Base-by-base conservation (phyloP, 2,888 invertebrate species). In the Athripsodes cinereus region DNA sequence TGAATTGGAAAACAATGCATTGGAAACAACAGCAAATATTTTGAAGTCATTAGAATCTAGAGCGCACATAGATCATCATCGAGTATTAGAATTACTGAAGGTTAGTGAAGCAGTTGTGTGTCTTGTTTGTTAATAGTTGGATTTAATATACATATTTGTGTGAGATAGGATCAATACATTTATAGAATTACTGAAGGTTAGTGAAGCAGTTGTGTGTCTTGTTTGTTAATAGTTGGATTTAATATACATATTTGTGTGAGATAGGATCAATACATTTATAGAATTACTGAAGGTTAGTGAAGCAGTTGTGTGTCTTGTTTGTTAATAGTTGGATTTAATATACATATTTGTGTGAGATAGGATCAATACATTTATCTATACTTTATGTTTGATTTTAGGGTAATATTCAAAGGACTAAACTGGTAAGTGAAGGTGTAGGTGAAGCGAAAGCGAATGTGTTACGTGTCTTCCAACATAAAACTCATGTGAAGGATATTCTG, bases 371-470 rank as follows among this genome's bases (percentile, higher is more conserved):
- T 47, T 8, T 20, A 3, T n/a, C 11, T 47, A n/a, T 20, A 11
- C 22, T 50, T 19, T 56, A 18, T 53, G 52, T 56, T 57, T 55
- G 2, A 20, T 21, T 34, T 21, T 79, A 96, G 91, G 96, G 95
- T 53, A 96, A 96, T 74, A 88, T 95, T 72, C 96, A 97, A 75
- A 83, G 96, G 55, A 92, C 94, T 72, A 92, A 90, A 78, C 88
- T 96, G 62, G 91, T 96, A 47, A 88, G 90, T 63, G 96, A 96
- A 70, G 94, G 95, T 62, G 87, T 96, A 74, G 83, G 84, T 62
- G 96, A 96, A 70, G 92, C 95, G 1, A 87, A 90, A 66, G 82
- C 85, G 61, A 92, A 93, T 71, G 87, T 96, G 63, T 85, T 92
- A 71, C 89, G 92, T 68, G 89, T 96, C 62, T 90, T 96, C 69